Base-by-base conservation (phyloP, 2,888 invertebrate species). In the Drosophila stalkeri region DNA sequence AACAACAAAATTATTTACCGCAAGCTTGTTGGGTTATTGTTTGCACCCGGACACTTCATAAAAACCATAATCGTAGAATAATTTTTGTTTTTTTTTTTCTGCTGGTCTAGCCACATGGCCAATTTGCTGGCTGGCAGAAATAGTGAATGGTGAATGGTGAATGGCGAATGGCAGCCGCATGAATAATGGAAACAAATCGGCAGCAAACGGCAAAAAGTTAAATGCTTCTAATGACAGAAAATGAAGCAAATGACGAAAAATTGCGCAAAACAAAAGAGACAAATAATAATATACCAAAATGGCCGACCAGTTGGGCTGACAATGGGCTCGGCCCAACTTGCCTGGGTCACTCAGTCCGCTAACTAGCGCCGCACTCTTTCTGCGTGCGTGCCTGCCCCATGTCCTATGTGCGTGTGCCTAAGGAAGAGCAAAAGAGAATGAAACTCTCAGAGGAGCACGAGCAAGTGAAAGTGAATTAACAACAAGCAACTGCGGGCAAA, bases 141-240 rank as follows among this genome's bases (percentile, higher is more conserved):
- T 72, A 60, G 49, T 12, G 33, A 51, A 51, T 33, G 11, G n/a
- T 8, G 41, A 41, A 9, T n/a, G 51, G 7, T 12, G 12, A 52
- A 33, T 8, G 35, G 75, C 74, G 59, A 82, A 59, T 69, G 72
- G 66, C 61, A 61, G 60, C 39, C 67, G 60, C 74, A 80, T 85
- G 83, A 85, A 85, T 85, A 85, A 90, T 85, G 86, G 62, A 85
- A 70, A 86, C 72, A 84, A 90, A 86, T 85, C 88, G 86, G 70
- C 85, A 84, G 55, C 55, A 55, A 55, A 55, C 55, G 55, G 41
- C 55, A 86, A 85, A 81, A 89, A 90, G 86, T 90, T 86, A 90
- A 86, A 89, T 89, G 82, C 86, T 89, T 90, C 90, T 90, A 86
- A 86, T 90, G 86, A 76, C 88, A 84, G 63, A 85, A 90, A 86